phyloP scores from a whole-genome alignment of 30 jellyfish, hydroid and myxozoan species.

The Aurelia aurita complex sp. Pacific region DNA sequence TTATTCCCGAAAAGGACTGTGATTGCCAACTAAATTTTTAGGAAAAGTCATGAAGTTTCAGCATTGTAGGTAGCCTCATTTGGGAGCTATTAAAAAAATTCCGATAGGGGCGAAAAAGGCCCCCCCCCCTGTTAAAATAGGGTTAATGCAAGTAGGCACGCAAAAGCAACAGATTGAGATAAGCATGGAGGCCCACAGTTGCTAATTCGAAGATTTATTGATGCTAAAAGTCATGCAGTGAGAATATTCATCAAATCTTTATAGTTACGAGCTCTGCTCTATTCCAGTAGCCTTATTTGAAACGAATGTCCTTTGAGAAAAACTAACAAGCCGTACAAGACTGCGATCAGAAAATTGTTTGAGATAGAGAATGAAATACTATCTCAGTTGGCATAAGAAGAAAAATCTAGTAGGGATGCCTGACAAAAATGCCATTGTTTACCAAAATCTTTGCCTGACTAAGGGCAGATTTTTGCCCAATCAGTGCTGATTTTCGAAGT shows the following conservation, averaged over 20 bases:
- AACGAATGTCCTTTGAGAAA: conserved; percentile 14
- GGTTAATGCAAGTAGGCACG: neutral
- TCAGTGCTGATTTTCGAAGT: too few species aligned
- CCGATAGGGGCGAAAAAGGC: too few species aligned
- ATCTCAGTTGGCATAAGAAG: neutral
- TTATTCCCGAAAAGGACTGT: too few species aligned
- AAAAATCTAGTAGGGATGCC: too few species aligned
- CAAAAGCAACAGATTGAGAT: conserved; percentile 26
- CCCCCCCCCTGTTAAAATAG: too few species aligned
- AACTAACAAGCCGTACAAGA: conserved; percentile 44
- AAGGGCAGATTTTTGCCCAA: too few species aligned
- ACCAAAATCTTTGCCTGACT: too few species aligned
- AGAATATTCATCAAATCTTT: conserved; percentile 17
- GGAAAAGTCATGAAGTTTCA: too few species aligned
- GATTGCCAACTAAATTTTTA: too few species aligned
- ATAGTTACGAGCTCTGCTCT: conserved; percentile 45
- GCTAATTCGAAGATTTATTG: conserved; percentile 50
- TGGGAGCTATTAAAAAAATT: too few species aligned
- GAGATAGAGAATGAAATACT: conserved; percentile 8
- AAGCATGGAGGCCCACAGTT: conserved; percentile 59
- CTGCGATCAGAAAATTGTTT: conserved; percentile 23
- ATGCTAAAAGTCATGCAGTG: conserved; percentile 22
- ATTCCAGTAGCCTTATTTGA: conserved; percentile 44
- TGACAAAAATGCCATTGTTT: too few species aligned
- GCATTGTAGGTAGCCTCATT: too few species aligned